Evolutionary conservation across 1,140 invertebrate species (phyloP), one percentile per base, ranked within the genome.

Genomic region (Drosophila watanabei): DNA sequence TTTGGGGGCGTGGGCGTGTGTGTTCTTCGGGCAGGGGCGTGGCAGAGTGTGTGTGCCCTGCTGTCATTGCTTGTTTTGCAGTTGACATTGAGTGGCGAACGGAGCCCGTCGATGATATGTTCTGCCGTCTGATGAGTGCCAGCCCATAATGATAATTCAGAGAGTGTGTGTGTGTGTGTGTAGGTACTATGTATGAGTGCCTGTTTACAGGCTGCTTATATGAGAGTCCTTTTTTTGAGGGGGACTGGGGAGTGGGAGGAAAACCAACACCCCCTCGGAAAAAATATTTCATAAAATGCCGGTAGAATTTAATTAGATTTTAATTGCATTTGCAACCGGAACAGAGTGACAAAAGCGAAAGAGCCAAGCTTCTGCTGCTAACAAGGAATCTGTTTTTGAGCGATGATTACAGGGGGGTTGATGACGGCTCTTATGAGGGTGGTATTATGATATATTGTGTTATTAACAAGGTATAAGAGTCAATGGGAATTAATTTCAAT

Each of bases 251-350:
- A 54, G 5, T 9, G 32, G n/a, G 52, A 5, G 7, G 16, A 32
- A 54, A 35, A 35, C 32, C 32, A 20, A 33, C 37, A 24, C 48
- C 52, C 45, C 59, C 5, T 39, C 28, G 11, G 43, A 10, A 52
- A 71, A 89, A 89, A 87, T 79, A 85, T 88, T 88, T 70, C 81
- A 88, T 88, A 79, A 88, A 89, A 85, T 88, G 79, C 81, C 86
- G 79, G 85, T 85, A 76, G 86, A 88, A 90, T 88, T 88, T 88
- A 88, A 88, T 88, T 88, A 88, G 75, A 90, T 90, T 88, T 90
- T 88, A 88, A 88, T 88, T 88, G 85, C 80, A 80, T 88, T 88
- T 84, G 68, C 77, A 76, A 60, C 59, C 72, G 68, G 64, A 71
- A 64, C 24, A 70, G 51, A 66, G 58, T 56, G 48, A 75, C 57